Evolutionary conservation across 2,113 vertebrate species (phyloP), one percentile per base, ranked within the genome.

Genomic region (Poeciliopsis prolifica): DNA sequence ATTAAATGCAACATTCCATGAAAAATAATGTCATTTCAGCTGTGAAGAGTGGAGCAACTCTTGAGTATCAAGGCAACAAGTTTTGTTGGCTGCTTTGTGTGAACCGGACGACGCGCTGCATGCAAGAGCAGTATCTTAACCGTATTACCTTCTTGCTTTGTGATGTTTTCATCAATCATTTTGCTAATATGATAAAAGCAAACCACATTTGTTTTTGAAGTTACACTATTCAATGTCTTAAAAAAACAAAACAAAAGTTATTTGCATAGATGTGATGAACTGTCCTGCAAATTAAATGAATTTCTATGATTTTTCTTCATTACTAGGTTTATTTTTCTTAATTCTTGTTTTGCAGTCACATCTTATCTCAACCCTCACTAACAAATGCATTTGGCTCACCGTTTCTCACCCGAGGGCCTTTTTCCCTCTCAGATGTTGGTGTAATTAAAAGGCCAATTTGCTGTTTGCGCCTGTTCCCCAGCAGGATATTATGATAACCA

Each of bases 401-500:
- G 31, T 17, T 69, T 75, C 65, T 35, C n/a, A 62, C 51, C 35
- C 3, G 17, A 26, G 42, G 22, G 14, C 24, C 65, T 63, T 26
- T 24, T 66, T 33, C 31, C 67, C 73, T 81, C 40, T 35, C 26
- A 77, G 22, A 76, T 82, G 74, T 88, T 87, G 82, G 61, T 73
- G 1, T 71, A 75, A 78, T 74, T 75, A 76, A 87, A 78, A 7
- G 44, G 79, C 63, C 77, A 81, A 77, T 80, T 77, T 72, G 48
- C 67, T 81, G 51, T 85, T 86, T 86, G 75, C 0, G 19, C 74
- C 58, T 61, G 75, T 78, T 64, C 68, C 61, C 75, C 78, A 81
- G 84, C 88, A 80, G 89, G 90, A 87, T 88, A 79, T 90, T 87
- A 84, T 82, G 80, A 89, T 70, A 80, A 66, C 62, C 79, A 68